Percentiles rank a stretch among this genome's conserved stretches.
phyloP scores from a whole-genome alignment of 2,888 invertebrate species.

The Dicycla oo region DNA sequence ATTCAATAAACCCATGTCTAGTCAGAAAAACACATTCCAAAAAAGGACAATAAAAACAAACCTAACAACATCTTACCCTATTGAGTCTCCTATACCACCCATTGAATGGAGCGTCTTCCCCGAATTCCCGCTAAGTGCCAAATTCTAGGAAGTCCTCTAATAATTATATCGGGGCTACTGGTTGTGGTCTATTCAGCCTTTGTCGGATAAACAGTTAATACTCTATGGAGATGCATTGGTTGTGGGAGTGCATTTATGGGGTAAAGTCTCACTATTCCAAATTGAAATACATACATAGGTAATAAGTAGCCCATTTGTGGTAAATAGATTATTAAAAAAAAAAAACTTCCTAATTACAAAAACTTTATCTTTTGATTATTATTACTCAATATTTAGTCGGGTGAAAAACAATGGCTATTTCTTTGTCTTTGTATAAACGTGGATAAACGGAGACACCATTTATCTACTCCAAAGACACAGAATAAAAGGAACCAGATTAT shows the following conservation, averaged over 20 bases:
- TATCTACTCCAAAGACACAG: background rate
- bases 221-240: constrained; percentile 20
- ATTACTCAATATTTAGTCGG: background rate
- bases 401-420: background rate
- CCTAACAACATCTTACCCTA: background rate
- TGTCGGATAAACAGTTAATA: constrained; percentile 35
- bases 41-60: background rate
- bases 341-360: too few relatives aligned
- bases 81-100: constrained; percentile 13
- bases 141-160: constrained; percentile 50
- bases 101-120: constrained; percentile 38
- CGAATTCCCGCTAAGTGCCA: constrained; percentile 47
- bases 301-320: background rate
- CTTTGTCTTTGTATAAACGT: too few relatives aligned
- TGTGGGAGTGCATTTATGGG: constrained; percentile 10
- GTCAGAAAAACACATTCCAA: background rate
- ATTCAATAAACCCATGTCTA: background rate
- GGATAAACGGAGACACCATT: too few relatives aligned
- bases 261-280: background rate
- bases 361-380: background rate
- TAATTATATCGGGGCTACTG: constrained; percentile 24
- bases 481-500: constrained; percentile 3
- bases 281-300: background rate
- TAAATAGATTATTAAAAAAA: background rate
- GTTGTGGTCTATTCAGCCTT: constrained; percentile 38